Conservation (phyloP, 2,113 vertebrate genomes). For the Lophotis ruficrista region DNA sequence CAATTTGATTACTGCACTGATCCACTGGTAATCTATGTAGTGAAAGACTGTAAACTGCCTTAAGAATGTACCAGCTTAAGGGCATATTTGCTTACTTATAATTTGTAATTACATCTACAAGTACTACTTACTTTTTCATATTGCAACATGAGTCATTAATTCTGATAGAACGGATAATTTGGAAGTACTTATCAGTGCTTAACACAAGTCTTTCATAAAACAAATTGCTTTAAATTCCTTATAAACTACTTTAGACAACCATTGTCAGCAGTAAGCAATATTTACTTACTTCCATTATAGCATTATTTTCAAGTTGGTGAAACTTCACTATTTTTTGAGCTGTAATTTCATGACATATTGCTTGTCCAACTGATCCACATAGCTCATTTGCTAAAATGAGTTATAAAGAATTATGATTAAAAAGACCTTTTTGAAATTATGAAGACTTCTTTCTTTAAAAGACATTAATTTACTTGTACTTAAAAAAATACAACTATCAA, state of each 20-base stretch:
- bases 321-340: neutral
- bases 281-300: neutral
- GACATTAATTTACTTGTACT: neutral
- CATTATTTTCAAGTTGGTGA: neutral
- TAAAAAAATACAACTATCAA: neutral
- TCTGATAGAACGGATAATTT: neutral
- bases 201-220: neutral
- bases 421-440: neutral
- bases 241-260: neutral
- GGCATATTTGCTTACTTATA: neutral
- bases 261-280: neutral
- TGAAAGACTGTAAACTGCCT: neutral
- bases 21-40: neutral
- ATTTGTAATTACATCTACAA: neutral
- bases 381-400: neutral
- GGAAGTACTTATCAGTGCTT: neutral
- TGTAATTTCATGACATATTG: neutral
- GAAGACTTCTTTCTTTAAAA: neutral
- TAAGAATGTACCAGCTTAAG: neutral
- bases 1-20: neutral
- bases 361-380: neutral
- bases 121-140: neutral
- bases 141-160: neutral
- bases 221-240: neutral
- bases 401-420: neutral